Evolutionary conservation across 1,140 invertebrate species (phyloP).

Genomic region (Philopotamus ludificatus): DNA sequence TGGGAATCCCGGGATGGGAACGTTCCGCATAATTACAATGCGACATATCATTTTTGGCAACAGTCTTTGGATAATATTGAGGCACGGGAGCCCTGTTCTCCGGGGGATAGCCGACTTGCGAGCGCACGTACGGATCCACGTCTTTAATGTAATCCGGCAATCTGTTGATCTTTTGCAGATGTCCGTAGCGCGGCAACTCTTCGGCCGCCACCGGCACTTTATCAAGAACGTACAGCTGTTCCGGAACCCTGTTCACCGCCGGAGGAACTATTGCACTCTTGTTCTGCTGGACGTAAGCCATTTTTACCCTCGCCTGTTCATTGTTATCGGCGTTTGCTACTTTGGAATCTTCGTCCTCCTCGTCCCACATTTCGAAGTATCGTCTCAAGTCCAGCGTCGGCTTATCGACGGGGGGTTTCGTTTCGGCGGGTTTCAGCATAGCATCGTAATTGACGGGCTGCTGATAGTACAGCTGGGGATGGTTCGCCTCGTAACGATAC

Average conservation of each 20-base stretch:
- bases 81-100: background rate
- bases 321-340: slow-evolving; percentile 14
- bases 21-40: too few relatives aligned
- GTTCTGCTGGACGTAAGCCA: slow-evolving; percentile 12
- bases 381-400: slow-evolving; percentile 49
- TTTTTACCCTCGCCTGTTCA: background rate
- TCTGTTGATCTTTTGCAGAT: slow-evolving; percentile 55
- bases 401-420: background rate
- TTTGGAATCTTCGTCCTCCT: slow-evolving; percentile 51
- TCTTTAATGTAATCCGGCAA: slow-evolving; percentile 52
- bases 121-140: too few relatives aligned
- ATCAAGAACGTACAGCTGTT: slow-evolving; percentile 48
- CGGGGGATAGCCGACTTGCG: background rate
- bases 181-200: slow-evolving; percentile 54
- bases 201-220: slow-evolving; percentile 52
- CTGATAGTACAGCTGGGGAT: too few relatives aligned
- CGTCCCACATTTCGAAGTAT: slow-evolving; percentile 56
- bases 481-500: too few relatives aligned
- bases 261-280: slow-evolving; percentile 33
- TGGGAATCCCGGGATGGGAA: slow-evolving; percentile 40
- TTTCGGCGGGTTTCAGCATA: background rate
- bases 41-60: too few relatives aligned
- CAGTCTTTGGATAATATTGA: too few relatives aligned
- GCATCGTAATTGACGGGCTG: too few relatives aligned
- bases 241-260: background rate